Base-by-base conservation (phyloP, 2,113 vertebrate species). In the Nothobranchius furzeri region DNA sequence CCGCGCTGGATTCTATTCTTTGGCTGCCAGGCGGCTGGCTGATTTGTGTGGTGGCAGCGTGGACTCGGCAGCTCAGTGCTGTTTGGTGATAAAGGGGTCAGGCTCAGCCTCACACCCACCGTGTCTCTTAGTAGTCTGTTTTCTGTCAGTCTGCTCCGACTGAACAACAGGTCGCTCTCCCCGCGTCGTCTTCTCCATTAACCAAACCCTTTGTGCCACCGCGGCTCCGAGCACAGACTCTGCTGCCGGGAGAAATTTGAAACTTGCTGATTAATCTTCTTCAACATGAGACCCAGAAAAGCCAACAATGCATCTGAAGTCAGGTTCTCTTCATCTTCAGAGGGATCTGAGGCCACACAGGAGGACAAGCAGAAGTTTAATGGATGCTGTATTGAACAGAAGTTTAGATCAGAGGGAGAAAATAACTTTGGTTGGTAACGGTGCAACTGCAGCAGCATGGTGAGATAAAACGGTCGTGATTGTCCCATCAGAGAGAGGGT, bases 371-470 rank as follows among this genome's bases (percentile, higher is more conserved):
- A 73, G 77, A 66, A 75, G 68, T 81, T 87, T 83, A 87, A 83
- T 89, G 73, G 80, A 84, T 86, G 84, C 87, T 74, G 82, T 81
- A 87, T 85, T 67, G 79, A 88, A 70, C 72, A 68, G 56, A 83
- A 80, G 68, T 85, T 88, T 66, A 63, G 54, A 80, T 69, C 62
- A 62, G 56, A 58, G 51, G 51, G 64, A 78, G 65, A 81, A 84
- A 76, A 81, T 57, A 82, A 83, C 59, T 78, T 88, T 81, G 83
- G 58, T 69, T 66, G 70, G 70, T 53, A 79, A 57, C 4, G 2
- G 60, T 72, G 68, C 66, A 67, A 60, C 81, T 62, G 70, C 49
- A n/a, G 76, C 50, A 61, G 57, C 68, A 61, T 1, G 17, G 69
- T 54, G 64, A 85, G 79, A 82, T 73, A 75, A 85, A 88, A 83